Conservation (phyloP, 2,797 vertebrate species). For the Clangula hyemalis region DNA sequence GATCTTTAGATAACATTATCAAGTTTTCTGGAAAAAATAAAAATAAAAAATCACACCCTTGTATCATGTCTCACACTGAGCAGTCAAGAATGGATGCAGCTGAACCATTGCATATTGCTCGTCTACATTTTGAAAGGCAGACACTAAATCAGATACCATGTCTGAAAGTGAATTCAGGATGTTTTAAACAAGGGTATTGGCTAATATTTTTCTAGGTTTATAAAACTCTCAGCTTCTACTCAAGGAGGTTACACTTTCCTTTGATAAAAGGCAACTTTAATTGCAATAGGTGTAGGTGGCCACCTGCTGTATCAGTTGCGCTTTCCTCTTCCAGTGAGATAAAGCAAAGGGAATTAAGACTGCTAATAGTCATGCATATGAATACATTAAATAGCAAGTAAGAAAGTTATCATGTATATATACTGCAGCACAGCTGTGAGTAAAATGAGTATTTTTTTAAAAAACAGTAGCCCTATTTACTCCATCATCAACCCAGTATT, state of each 20-base stretch:
- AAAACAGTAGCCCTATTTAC: conserved; percentile 39
- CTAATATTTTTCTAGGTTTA: neutral
- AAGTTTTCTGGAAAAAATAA: neutral
- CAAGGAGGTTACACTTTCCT: neutral
- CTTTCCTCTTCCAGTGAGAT: neutral
- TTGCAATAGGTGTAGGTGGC: conserved; percentile 23
- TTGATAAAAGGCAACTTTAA: conserved; percentile 21
- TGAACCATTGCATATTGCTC: neutral
- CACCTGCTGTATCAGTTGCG: neutral
- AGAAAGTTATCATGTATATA: neutral
- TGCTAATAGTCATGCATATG: neutral
- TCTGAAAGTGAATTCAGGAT: neutral
- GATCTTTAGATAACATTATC: neutral
- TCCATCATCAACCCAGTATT: conserved; percentile 44
- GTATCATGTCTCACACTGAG: neutral
- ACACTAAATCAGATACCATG: neutral
- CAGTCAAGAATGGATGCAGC: neutral
- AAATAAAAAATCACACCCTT: neutral
- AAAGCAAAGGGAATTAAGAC: conserved; percentile 10
- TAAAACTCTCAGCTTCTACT: neutral
- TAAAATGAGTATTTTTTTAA: conserved; percentile 2
- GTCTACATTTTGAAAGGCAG: neutral
- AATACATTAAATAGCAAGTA: neutral
- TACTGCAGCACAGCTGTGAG: conserved; percentile 16
- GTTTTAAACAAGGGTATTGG: neutral